A percentile compares a stretch with the other conserved stretches of the same genome.
Evolutionary conservation across 2,113 vertebrate genomes (phyloP).

Genomic region (Oryzias melastigma): DNA sequence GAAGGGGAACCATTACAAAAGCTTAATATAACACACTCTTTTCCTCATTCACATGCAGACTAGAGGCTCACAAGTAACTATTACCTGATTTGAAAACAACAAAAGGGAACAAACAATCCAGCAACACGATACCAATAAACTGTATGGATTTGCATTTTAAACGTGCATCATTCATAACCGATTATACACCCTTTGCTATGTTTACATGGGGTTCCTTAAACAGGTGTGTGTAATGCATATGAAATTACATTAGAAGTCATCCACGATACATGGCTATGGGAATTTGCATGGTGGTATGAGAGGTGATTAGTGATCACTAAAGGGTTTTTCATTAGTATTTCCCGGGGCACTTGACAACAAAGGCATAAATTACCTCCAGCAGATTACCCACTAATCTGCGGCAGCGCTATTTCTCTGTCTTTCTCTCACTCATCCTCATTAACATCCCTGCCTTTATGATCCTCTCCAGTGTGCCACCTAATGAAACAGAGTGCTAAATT

Average conservation of each 20-base stretch:
- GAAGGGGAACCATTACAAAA: conserved; percentile 4
- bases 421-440: conserved; percentile 44
- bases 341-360: conserved; percentile 68
- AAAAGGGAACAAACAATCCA: conserved; percentile 16
- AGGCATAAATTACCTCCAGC: conserved; percentile 75
- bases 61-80: conserved; percentile 19
- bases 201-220: conserved; percentile 20
- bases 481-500: conserved; percentile 53
- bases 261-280: conserved; percentile 26
- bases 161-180: neutral
- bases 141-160: conserved; percentile 21
- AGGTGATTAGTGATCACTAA: conserved; percentile 74
- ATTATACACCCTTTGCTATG: neutral
- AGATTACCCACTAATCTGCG: conserved; percentile 78
- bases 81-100: conserved; percentile 22
- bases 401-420: conserved; percentile 27
- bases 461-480: conserved; percentile 41
- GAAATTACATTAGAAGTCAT: conserved; percentile 13
- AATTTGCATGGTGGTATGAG: conserved; percentile 31
- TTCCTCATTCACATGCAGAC: conserved; percentile 25
- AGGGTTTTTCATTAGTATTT: conserved; percentile 76
- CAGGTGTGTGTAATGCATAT: conserved; percentile 11
- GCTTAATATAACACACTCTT: neutral
- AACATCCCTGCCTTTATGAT: conserved; percentile 56
- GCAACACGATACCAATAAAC: conserved; percentile 18